Evolutionary conservation across 2,888 invertebrate genomes (phyloP), one percentile per base, ranked within the genome.

Genomic region (Brachyopa scutellaris): DNA sequence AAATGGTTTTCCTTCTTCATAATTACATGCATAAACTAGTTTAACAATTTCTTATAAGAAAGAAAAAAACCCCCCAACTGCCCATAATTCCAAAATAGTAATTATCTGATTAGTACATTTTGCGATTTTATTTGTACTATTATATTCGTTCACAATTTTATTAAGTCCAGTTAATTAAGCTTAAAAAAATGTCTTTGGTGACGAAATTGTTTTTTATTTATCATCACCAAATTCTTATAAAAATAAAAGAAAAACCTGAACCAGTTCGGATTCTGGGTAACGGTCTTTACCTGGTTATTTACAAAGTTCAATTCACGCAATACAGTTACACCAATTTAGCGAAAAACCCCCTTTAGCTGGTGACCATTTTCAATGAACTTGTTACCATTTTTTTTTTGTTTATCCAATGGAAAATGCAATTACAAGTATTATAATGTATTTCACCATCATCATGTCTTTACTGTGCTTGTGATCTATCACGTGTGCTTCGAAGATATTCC

Each of bases 311-410:
- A 59, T 2, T 42, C 23, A 42, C 40, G 49, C 49, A 51, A 42
- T 42, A 9, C 11, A 26, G 8, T 42, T 33, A 33, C 8, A 13
- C 9, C 9, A 26, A 11, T 57, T 67, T 49, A 53, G 19, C 29
- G 33, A 51, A 42, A 76, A 67, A 51, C 17, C 57, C 49, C 66
- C 55, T n/a, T n/a, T 49, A 1, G 8, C 5, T 15, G 21, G 23
- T 13, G n/a, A 40, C 40, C 36, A 76, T 61, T 26, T 76, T 53
- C 76, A 49, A 69, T 76, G 61, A 61, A 61, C 45, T 29, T 49
- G 11, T 38, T 11, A 11, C 36, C 11, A 8, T 26, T 64, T 36
- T 26, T 15, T 23, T 17, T 26, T 36, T 3, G 9, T 33, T 61
- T 33, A n/a, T 21, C 2, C 17, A 31, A 42, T 42, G 40, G 36